Base-by-base conservation (phyloP, 2,888 invertebrate genomes). In the Anagyrus pseudococci region DNA sequence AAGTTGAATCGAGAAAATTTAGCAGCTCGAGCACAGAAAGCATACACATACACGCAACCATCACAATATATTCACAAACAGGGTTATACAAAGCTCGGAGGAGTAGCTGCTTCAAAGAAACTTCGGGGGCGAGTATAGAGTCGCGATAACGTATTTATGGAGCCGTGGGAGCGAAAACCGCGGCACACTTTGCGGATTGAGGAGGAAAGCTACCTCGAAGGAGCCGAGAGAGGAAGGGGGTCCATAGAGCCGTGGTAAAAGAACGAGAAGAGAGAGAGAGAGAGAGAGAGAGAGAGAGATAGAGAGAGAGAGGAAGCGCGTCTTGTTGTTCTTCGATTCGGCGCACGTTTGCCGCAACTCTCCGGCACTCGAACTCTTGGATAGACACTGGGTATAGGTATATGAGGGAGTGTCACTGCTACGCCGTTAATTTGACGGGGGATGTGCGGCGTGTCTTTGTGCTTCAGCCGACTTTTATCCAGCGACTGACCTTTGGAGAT, bases 361-460 rank as follows among this genome's bases (percentile, higher is more conserved):
- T 6, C 10, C 10, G 15, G 13, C 15, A 20, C 26, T 13, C 53
- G 41, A 26, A 25, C n/a, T 37, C 49, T 6, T 47, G 10, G 37
- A 58, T n/a, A 23, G 22, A 13, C 29, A 29, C 25, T 13, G 10
- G 26, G 15, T 25, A n/a, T n/a, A n/a, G n/a, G 29, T 33, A 17
- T 20, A 46, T 19, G 19, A 41, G 25, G 48, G 64, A 58, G 66
- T 67, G 63, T 66, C 67, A 63, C 58, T 58, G 61, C 56, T 58
- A 46, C 58, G 48, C 26, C 52, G 61, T 66, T 67, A 63, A 67
- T 67, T 67, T 66, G 66, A 67, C 63, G 63, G 58, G 61, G 58
- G 55, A 67, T 53, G 54, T 55, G 52, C 46, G 8, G 33, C 33
- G 33, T 37, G 33, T 37, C 33, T 37, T 2, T 37, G 4, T 10